Conservation (phyloP, 2,113 vertebrate species). For the Catharus minimus region DNA sequence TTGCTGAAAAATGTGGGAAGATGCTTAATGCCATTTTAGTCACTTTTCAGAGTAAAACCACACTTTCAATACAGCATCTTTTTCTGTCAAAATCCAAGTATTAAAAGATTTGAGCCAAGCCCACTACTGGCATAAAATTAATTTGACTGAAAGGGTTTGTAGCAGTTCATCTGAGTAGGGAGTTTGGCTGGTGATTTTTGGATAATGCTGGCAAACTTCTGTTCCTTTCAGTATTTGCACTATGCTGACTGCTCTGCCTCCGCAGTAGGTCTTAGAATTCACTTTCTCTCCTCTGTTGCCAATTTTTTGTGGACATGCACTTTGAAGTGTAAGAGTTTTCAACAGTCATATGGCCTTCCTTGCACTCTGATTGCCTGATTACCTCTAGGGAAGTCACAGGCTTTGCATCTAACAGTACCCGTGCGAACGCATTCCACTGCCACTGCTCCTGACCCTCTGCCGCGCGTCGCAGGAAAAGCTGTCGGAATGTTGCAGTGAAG, state of each 20-base stretch:
- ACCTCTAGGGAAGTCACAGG: constrained; percentile 7
- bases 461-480: constrained; percentile 3
- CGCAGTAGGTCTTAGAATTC: constrained; percentile 50
- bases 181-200: constrained; percentile 7
- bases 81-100: neutral
- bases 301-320: constrained; percentile 44
- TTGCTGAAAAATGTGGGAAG: neutral
- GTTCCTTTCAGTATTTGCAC: constrained; percentile 59
- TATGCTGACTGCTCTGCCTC: constrained; percentile 44
- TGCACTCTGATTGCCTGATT: constrained; percentile 57
- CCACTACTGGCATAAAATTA: neutral
- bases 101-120: constrained; percentile 41
- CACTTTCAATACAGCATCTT: constrained; percentile 13
- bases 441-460: constrained; percentile 34
- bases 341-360: constrained; percentile 33
- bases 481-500: constrained; percentile 16
- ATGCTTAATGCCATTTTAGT: neutral
- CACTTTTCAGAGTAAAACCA: constrained; percentile 20
- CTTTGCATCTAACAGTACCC: neutral
- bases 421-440: constrained; percentile 51
- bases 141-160: neutral
- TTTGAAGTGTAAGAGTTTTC: constrained; percentile 39
- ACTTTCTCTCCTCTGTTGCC: constrained; percentile 45
- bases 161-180: neutral
- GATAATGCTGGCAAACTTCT: neutral